Percentiles rank a stretch among this genome's conserved stretches.
Evolutionary conservation across 92 coral and sea anemone species (phyloP).

Genomic region (Epizoanthus illoricatus): DNA sequence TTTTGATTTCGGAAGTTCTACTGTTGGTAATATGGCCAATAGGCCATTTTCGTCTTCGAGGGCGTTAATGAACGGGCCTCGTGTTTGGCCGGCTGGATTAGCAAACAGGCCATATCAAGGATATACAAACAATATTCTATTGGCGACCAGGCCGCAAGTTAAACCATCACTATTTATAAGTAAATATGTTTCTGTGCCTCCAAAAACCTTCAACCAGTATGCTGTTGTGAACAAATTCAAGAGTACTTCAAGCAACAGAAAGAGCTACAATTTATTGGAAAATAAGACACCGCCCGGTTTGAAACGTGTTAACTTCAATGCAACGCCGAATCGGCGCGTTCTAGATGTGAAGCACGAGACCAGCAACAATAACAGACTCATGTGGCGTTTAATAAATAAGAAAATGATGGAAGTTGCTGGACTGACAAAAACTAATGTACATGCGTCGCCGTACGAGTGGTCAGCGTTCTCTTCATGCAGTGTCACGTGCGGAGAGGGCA

Average conservation of each 20-base stretch:
- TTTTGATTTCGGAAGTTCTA: background rate
- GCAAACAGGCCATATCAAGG: background rate
- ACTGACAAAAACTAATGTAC: background rate
- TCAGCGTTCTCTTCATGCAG: slow-evolving; percentile 80
- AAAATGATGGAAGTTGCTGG: slow-evolving; percentile 24
- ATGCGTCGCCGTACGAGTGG: slow-evolving; percentile 60
- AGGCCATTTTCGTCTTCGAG: slow-evolving; percentile 1
- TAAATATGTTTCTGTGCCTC: background rate
- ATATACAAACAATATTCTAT: background rate
- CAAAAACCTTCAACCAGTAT: background rate
- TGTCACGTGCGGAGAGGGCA: slow-evolving; percentile 89
- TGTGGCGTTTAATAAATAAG: slow-evolving; percentile 28
- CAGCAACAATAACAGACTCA: slow-evolving; percentile 18
- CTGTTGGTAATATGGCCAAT: background rate
- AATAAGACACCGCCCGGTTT: background rate
- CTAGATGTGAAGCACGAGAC: slow-evolving; percentile 9
- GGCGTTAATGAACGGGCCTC: background rate
- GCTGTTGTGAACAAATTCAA: background rate
- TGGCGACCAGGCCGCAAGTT: too few species aligned
- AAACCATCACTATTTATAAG: background rate
- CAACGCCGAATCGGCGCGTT: background rate
- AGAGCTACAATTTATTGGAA: background rate
- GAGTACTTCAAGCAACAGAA: background rate
- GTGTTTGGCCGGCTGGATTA: background rate
- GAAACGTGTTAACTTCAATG: background rate